These are phyloP conservation scores for Augiades crinisus DNA, from an alignment of 2,888 invertebrate genomes.

Conservation along the genomic window DNA sequence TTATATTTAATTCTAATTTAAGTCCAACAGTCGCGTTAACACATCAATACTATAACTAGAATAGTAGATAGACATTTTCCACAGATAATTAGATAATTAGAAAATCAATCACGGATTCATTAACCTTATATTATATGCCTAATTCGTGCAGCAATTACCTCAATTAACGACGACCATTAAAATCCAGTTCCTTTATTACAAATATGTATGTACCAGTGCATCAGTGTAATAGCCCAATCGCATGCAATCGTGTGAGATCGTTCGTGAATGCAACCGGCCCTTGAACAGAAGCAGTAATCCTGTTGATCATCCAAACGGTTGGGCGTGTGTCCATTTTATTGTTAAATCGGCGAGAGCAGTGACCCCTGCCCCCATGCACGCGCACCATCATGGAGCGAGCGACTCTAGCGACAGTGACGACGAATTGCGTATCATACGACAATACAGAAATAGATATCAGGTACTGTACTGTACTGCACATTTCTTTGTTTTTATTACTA, in stretches of 20 bases:
- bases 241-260: neutral
- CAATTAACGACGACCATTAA: constrained; percentile 1
- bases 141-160: constrained; percentile 7
- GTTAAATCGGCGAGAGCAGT: constrained; percentile 30
- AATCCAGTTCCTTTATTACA: constrained; percentile 5
- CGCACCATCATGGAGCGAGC: constrained; percentile 12
- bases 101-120: too few species aligned
- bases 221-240: constrained; percentile 1
- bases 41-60: too few species aligned
- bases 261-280: neutral
- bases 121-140: too few species aligned
- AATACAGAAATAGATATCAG: constrained; percentile 35
- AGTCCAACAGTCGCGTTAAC: too few species aligned
- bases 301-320: constrained; percentile 2
- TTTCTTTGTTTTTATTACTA: neutral
- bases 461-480: constrained; percentile 34
- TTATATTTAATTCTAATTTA: too few species aligned
- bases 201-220: neutral
- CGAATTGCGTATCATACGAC: constrained; percentile 35
- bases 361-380: constrained; percentile 29
- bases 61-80: too few species aligned
- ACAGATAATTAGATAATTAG: too few species aligned
- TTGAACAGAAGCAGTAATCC: neutral
- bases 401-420: constrained; percentile 38
- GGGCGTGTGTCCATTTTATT: constrained; percentile 14